phyloP scores from a whole-genome alignment of 2,888 invertebrate genomes.

The Xylophagus ater region DNA sequence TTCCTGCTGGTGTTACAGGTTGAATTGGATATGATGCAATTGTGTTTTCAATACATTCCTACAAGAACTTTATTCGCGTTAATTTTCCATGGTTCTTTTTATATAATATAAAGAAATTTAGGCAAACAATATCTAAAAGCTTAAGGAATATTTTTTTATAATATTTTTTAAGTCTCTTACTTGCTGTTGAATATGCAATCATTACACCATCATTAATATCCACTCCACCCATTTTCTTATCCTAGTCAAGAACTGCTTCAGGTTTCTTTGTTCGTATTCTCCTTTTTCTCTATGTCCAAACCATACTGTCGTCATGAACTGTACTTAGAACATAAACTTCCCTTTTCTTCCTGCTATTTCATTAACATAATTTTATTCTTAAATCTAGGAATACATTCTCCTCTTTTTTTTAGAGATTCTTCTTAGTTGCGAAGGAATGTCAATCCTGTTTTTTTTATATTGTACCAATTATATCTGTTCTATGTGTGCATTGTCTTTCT shows the following conservation, averaged over 20 bases:
- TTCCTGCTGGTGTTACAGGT: conserved; percentile 4
- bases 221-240: conserved; percentile 8
- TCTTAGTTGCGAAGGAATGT: conserved; percentile 1
- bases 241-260: conserved; percentile 4
- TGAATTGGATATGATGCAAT: conserved; percentile 6
- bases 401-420: not conserved
- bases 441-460: conserved; percentile 4
- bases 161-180: conserved; percentile 7
- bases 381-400: conserved; percentile 5
- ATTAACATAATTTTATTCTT: conserved; percentile 4
- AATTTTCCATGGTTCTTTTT: conserved; percentile 6
- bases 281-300: conserved; percentile 3
- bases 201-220: conserved; percentile 7
- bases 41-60: conserved; percentile 7
- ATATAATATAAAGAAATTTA: conserved; percentile 7
- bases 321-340: not conserved
- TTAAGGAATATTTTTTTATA: conserved; percentile 8
- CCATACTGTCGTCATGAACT: not conserved
- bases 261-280: conserved; percentile 3
- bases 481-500: conserved; percentile 5
- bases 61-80: conserved; percentile 3
- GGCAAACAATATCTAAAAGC: conserved; percentile 5
- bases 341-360: not conserved
- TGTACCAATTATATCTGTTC: too few relatives aligned
- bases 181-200: conserved; percentile 9